A percentile compares a stretch with the other conserved stretches of the same genome.
phyloP scores from a whole-genome alignment of 2,113 vertebrate species.

The Xenotilapia flavipinnis region DNA sequence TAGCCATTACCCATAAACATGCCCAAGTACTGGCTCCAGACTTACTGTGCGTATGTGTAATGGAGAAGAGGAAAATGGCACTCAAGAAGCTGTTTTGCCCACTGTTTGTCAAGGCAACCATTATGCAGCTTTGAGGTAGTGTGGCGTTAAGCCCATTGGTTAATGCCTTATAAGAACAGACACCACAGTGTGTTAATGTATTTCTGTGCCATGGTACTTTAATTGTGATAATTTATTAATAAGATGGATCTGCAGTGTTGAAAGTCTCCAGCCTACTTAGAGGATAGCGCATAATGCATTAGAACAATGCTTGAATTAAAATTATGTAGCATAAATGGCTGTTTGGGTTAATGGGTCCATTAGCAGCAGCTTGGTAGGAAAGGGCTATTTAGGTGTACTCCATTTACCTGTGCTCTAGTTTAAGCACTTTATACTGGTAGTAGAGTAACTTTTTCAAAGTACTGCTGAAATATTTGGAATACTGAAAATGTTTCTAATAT shows the following conservation, averaged over 20 bases:
- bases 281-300: neutral
- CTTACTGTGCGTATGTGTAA: slow-evolving; percentile 5
- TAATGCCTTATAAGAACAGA: slow-evolving; percentile 9
- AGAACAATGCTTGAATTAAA: neutral
- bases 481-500: neutral
- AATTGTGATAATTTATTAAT: neutral
- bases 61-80: slow-evolving; percentile 21
- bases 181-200: slow-evolving; percentile 2
- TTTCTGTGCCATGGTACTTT: neutral
- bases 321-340: neutral
- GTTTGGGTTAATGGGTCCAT: slow-evolving; percentile 1
- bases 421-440: neutral
- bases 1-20: slow-evolving; percentile 56
- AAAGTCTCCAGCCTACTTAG: neutral
- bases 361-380: neutral
- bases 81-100: neutral
- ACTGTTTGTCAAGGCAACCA: neutral
- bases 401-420: neutral
- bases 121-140: neutral
- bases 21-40: slow-evolving; percentile 43
- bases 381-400: neutral
- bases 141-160: neutral
- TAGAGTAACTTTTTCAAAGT: neutral
- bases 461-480: neutral
- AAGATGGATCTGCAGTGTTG: neutral